Base-by-base conservation (phyloP, 2,113 vertebrate genomes). In the Speoplatyrhinus poulsoni region DNA sequence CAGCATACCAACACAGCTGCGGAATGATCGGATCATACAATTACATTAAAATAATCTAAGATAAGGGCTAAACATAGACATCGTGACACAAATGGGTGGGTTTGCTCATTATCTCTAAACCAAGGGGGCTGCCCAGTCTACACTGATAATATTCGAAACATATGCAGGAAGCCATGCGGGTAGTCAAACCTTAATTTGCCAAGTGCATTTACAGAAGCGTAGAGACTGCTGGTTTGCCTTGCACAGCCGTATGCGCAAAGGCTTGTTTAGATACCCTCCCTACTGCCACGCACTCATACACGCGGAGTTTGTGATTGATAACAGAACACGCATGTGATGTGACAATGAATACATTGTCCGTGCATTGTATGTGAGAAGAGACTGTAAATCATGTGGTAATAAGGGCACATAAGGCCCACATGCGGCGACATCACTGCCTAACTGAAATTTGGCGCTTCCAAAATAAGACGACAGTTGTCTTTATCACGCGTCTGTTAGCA, bases 281-380 rank as follows among this genome's bases (percentile, higher is more conserved):
- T 13, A 47, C 60, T 72, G 67, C 75, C 72, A 80, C 80, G 82
- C 67, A 80, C 72, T 64, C 85, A 78, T 70, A 67, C 83, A 81
- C 79, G 76, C 79, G 76, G 84, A 89, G 77, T 80, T 83, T 71
- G 65, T 77, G 79, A 76, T 74, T 55, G 73, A 88, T 82, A 82
- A 85, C 58, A 83, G 62, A 80, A 53, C 58, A 71, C 3, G 41
- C 53, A 11, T 70, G 80, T 70, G 74, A 41, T 41, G 36, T 70
- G 56, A 60, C 72, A 55, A 65, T 19, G 4, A 57, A 50, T 46
- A 1, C 17, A 60, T 5, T 4, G 19, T 4, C 10, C 26, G 4
- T 58, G 56, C 11, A 19, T 4, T 58, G 56, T 26, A 19, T 4
- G 11, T 26, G 56, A 19, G 8, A 16, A 54, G 49, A 80, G 70